Conservation (phyloP, 1,140 invertebrate genomes). For the Pseudomyrmex cubaensis region DNA sequence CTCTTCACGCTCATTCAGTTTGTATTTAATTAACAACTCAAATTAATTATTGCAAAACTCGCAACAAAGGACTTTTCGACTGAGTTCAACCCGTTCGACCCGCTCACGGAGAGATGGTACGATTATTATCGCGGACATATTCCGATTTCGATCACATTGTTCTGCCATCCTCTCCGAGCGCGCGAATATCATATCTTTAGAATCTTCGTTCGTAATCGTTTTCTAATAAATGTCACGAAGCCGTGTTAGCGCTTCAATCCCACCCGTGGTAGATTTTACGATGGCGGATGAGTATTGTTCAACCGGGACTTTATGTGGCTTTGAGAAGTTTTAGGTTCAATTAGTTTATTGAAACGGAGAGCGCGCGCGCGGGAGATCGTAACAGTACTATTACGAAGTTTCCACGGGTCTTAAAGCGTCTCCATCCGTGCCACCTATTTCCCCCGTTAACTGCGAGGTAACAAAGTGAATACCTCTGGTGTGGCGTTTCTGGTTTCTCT, state of each 20-base stretch:
- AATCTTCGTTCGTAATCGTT: constrained; percentile 29
- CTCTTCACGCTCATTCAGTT: too few relatives aligned
- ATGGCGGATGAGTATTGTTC: constrained; percentile 49
- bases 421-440: constrained; percentile 54
- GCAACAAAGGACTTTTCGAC: too few relatives aligned
- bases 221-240: constrained; percentile 38
- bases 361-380: constrained; percentile 27
- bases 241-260: constrained; percentile 7
- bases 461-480: constrained; percentile 55
- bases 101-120: too few relatives aligned
- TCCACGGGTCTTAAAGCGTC: constrained; percentile 58
- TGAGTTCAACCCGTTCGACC: too few relatives aligned
- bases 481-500: constrained; percentile 27
- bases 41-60: too few relatives aligned
- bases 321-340: constrained; percentile 59
- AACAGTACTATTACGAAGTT: constrained; percentile 61
- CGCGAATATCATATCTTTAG: neutral
- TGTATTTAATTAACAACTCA: too few relatives aligned
- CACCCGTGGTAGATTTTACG: constrained; percentile 19
- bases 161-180: neutral
- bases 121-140: too few relatives aligned
- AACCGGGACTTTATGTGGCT: constrained; percentile 47
- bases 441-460: constrained; percentile 55
- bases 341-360: constrained; percentile 59
- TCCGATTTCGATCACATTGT: too few relatives aligned